Base-by-base conservation (phyloP, 37 sponge, comb jelly and placozoan species). In the Haliclona indistincta region DNA sequence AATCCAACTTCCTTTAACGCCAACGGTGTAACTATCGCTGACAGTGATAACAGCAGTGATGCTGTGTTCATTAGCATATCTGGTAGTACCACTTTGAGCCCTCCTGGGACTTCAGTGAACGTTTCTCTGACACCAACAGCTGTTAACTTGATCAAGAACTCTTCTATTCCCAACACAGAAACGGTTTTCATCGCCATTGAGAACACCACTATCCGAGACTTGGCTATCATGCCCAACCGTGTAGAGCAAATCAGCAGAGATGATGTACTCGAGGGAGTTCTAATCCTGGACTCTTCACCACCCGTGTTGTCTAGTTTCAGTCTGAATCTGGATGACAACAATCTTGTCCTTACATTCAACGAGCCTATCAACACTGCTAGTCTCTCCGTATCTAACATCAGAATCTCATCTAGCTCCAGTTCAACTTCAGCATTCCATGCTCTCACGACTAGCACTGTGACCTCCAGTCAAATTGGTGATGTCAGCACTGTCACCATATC, bases 271-370 rank as follows among this genome's bases (percentile, higher is more conserved):
- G 52, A 52, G 41, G 96, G 93, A 26, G 29, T 19, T 8, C 72
- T 70, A 35, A 65, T 67, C 17, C 29, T 40, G 43, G 96, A 95
- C 64, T 3, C 25, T 2, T 77, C 87, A 33, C 20, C 42, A 19
- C 92, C 96, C 5, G 19, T 41, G 8, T 38, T 95, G 10, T 0
- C 72, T 34, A 52, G 80, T 15, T 92, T 78, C 62, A 58, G 30
- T 38, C 55, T 95, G 29, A 87, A 95, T 49, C 55, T 95, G 49
- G 70, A 78, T 49, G 36, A 64, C 22, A 87, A 84, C 67, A 64
- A 56, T 7, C 78, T 95, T 4, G 67, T 68, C 13, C 80, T 95
- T 0, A 68, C 77, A 25, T 95, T 95, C 67, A 67, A 83, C 70
- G 92, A 95, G 51, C 63, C 83, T 19, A 52, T 95, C 22, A 40